Base-by-base conservation (phyloP, 2,113 vertebrate species). In the Oplegnathus fasciatus region DNA sequence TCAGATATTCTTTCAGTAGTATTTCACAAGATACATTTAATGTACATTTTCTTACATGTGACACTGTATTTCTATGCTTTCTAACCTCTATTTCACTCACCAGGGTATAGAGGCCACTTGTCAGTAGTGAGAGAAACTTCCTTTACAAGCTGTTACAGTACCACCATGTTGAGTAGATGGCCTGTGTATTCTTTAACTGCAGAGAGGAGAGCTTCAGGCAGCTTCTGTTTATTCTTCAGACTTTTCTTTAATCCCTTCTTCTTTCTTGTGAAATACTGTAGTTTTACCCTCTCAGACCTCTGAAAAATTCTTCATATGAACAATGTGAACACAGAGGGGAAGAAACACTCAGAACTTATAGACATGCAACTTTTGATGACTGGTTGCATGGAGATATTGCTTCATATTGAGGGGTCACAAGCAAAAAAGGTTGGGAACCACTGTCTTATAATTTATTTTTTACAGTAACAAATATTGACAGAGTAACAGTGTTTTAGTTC, bases 101-200 rank as follows among this genome's bases (percentile, higher is more conserved):
- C 7, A 22, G 9, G 0, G 3, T 37, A 37, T 11, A 28, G 48
- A 57, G 15, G 32, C 6, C 22, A 46, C 22, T 37, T 26, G 10
- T 26, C 54, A 48, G 8, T 18, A 18, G 18, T 55, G 13, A 69
- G 34, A 34, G 9, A 42, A 60, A 28, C 24, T 17, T 40, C n/a
- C 44, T 37, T 57, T 22, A 11, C 2, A 37, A n/a, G 70, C 40
- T 6, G 78, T 30, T 65, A 42, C 8, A 82, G 73, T 40, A 13
- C 85, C 89, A 84, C 60, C 87, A 10, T 61, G 83, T 90, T 85
- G 85, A 80, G 28, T 0, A 61, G 6, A 40, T 11, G 9, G 34
- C 48, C 55, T 6, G 22, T 84, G 68, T 80, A 76, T 32, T 17
- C 34, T 26, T 28, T 44, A 54, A 30, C 57, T 14, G 7, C 13